Evolutionary conservation across 1,140 invertebrate species (phyloP).

Genomic region (Aphidius ervi): DNA sequence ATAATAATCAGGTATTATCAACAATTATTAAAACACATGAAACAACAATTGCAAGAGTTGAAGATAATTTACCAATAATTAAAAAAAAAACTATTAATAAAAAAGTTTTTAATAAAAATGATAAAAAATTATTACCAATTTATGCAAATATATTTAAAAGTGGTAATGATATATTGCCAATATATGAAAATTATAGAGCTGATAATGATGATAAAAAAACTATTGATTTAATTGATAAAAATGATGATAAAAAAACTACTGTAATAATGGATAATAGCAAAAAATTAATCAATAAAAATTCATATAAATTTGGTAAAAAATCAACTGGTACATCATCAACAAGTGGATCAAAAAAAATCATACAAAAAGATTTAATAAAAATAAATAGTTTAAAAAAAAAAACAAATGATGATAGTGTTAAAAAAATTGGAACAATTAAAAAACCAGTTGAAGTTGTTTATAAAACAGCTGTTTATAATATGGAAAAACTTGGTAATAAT

Average conservation of each 20-base stretch:
- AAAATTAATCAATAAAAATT: conserved; percentile 8
- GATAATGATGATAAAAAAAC: conserved; percentile 2
- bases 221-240: not conserved
- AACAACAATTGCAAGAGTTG: conserved; percentile 31
- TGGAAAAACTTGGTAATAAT: conserved; percentile 33
- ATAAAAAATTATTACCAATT: conserved; percentile 14
- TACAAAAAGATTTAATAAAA: not conserved
- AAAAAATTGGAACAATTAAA: conserved; percentile 26
- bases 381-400: conserved; percentile 6
- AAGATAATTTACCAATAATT: conserved; percentile 23
- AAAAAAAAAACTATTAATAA: conserved; percentile 13
- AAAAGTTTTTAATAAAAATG: conserved; percentile 9
- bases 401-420: not conserved
- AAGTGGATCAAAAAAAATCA: not conserved
- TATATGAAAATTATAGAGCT: conserved; percentile 26
- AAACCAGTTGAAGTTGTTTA: conserved; percentile 43
- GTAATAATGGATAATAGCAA: not conserved
- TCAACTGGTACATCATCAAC: not conserved
- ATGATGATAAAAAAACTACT: not conserved
- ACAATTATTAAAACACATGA: conserved; percentile 32
- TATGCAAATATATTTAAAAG: conserved; percentile 24
- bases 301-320: conserved; percentile 1
- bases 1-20: conserved; percentile 31
- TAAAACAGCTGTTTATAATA: conserved; percentile 42
- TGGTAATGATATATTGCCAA: conserved; percentile 10